Evolutionary conservation across 2,797 vertebrate genomes (phyloP).

Genomic region (Phrynocephalus vlangalii): DNA sequence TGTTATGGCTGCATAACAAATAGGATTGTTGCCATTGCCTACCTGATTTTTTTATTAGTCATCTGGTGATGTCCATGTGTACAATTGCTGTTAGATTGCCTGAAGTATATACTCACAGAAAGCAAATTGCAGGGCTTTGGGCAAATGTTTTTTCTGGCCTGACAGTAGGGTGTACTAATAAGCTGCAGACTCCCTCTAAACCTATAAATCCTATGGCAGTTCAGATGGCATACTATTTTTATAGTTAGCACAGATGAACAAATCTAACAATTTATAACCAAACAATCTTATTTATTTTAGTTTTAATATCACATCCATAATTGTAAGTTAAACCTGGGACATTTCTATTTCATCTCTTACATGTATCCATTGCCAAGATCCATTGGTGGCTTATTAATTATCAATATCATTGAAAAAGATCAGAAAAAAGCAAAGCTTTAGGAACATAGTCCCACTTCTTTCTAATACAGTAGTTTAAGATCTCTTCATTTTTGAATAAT

Average conservation of each 20-base stretch:
- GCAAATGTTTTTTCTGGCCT: too few species aligned
- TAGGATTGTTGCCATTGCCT: too few species aligned
- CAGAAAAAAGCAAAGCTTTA: constrained; percentile 37
- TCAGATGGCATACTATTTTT: not conserved
- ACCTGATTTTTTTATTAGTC: too few species aligned
- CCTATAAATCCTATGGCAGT: not conserved
- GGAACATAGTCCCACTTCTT: constrained; percentile 47
- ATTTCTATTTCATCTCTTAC: not conserved
- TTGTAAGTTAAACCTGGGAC: constrained; percentile 46
- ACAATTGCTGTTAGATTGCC: too few species aligned
- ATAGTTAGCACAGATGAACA: not conserved
- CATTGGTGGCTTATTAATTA: constrained; percentile 41
- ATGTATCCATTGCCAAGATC: not conserved
- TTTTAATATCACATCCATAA: constrained; percentile 56
- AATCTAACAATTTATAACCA: constrained; percentile 30
- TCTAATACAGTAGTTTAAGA: constrained; percentile 66
- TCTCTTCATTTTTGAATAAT: constrained; percentile 63
- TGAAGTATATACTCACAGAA: too few species aligned
- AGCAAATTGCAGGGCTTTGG: too few species aligned
- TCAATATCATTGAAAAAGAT: constrained; percentile 22
- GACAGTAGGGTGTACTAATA: too few species aligned
- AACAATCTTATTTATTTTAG: constrained; percentile 49
- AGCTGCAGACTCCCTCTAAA: too few species aligned
- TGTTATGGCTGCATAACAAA: too few species aligned
- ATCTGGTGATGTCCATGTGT: too few species aligned